Percentiles rank a stretch among this genome's conserved stretches.
phyloP scores from a whole-genome alignment of 2,888 invertebrate genomes.

The Temnothorax ravouxi region DNA sequence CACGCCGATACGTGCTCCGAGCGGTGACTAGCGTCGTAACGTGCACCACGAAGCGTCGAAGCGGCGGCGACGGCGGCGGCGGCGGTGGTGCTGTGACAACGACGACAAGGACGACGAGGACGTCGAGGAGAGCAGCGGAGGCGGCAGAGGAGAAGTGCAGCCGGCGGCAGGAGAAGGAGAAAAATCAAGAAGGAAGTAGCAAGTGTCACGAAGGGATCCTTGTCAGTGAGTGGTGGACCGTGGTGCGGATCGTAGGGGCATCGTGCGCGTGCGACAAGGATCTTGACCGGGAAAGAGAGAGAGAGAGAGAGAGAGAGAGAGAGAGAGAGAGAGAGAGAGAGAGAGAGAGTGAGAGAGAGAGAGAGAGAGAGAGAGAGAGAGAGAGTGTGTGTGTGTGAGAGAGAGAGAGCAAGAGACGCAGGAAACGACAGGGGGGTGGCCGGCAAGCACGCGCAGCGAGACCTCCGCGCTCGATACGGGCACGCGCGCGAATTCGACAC shows the following conservation, averaged over 20 bases:
- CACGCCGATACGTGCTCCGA: constrained; percentile 15
- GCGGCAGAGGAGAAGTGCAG: constrained; percentile 62
- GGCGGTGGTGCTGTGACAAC: too few species aligned
- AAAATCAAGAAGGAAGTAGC: constrained; percentile 76
- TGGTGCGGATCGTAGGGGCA: constrained; percentile 68
- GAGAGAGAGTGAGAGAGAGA: too few species aligned
- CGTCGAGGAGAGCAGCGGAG: constrained; percentile 51
- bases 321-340: too few species aligned
- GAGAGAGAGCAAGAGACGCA: not conserved
- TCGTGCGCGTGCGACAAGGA: constrained; percentile 51
- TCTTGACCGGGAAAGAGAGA: not conserved
- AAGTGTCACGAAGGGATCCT: constrained; percentile 76
- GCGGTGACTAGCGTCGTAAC: constrained; percentile 22
- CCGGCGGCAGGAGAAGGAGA: constrained; percentile 67
- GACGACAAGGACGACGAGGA: constrained; percentile 56
- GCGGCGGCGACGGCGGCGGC: too few species aligned
- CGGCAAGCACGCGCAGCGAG: constrained; percentile 40
- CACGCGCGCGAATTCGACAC: constrained; percentile 54
- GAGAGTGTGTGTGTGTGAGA: too few species aligned
- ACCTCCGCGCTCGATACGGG: constrained; percentile 52
- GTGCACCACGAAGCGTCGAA: constrained; percentile 34
- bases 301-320: not conserved
- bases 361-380: too few species aligned
- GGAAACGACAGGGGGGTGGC: constrained; percentile 26
- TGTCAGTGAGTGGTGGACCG: constrained; percentile 77